These are phyloP conservation scores for Malurus cyaneus DNA, from an alignment of 2,113 vertebrate species.

Conservation along the genomic window DNA sequence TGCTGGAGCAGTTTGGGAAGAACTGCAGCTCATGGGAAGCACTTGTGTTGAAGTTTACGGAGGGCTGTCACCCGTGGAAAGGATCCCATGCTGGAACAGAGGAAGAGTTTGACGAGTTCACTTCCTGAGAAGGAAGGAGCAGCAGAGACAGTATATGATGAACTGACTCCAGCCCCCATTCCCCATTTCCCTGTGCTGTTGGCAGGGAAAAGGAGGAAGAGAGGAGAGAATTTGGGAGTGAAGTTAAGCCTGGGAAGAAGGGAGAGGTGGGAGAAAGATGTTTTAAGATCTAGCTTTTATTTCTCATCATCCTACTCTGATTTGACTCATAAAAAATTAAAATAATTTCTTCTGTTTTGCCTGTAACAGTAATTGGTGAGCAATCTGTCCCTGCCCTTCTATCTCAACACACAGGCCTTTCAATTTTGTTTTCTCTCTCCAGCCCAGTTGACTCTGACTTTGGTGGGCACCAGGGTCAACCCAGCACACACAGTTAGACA, in stretches of 20 bases:
- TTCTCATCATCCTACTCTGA: neutral
- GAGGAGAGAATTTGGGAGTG: neutral
- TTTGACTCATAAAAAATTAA: neutral
- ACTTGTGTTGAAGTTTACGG: neutral
- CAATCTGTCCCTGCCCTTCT: neutral
- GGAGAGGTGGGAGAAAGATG: fast-evolving
- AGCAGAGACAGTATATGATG: neutral
- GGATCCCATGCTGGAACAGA: neutral
- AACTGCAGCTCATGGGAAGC: neutral
- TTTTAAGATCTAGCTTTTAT: neutral
- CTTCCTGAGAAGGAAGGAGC: neutral
- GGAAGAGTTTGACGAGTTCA: neutral
- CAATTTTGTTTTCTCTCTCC: neutral
- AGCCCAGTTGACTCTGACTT: neutral
- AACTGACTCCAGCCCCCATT: neutral
- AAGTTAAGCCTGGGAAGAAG: neutral
- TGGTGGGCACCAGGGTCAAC: neutral
- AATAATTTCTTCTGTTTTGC: neutral
- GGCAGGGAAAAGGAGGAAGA: neutral
- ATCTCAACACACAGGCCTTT: neutral
- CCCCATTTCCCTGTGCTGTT: no score
- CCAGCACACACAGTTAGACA: neutral
- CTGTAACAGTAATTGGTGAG: fast-evolving
- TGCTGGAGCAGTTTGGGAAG: neutral
- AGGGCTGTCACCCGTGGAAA: neutral